Conservation (phyloP, 2,113 vertebrate species). For the Loxodonta africana region DNA sequence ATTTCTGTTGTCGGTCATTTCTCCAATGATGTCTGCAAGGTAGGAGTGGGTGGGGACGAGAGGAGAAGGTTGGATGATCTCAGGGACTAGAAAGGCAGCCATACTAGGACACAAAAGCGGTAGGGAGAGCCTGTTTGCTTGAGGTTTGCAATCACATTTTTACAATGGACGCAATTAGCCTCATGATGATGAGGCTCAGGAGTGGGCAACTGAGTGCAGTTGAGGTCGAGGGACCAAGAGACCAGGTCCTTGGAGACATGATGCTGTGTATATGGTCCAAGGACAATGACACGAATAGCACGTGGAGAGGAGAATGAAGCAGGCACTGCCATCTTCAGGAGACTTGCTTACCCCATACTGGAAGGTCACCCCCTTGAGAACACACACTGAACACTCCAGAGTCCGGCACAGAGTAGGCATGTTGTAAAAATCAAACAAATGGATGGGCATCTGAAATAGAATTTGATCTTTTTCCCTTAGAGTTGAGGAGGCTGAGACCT, state of each 20-base stretch:
- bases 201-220: not conserved
- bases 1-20: not conserved
- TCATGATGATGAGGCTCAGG: not conserved
- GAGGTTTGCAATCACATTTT: not conserved
- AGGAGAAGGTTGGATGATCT: not conserved
- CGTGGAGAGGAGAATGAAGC: not conserved
- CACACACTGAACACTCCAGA: not conserved
- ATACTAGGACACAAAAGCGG: not conserved
- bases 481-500: not conserved
- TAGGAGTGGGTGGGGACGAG: not conserved
- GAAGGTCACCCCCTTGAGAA: not conserved
- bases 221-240: not conserved
- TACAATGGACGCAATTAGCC: not conserved
- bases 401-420: not conserved
- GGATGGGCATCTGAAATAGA: not conserved
- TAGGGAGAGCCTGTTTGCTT: not conserved
- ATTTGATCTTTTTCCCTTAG: not conserved
- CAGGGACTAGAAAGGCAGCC: not conserved
- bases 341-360: not conserved
- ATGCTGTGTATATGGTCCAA: not conserved
- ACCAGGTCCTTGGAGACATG: not conserved
- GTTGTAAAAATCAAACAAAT: not conserved
- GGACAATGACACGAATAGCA: not conserved
- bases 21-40: not conserved
- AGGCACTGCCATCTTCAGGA: not conserved